Percentiles rank a stretch among this genome's conserved stretches.
Conservation (phyloP, 2,888 invertebrate species). For the Eupithecia subumbrata region DNA sequence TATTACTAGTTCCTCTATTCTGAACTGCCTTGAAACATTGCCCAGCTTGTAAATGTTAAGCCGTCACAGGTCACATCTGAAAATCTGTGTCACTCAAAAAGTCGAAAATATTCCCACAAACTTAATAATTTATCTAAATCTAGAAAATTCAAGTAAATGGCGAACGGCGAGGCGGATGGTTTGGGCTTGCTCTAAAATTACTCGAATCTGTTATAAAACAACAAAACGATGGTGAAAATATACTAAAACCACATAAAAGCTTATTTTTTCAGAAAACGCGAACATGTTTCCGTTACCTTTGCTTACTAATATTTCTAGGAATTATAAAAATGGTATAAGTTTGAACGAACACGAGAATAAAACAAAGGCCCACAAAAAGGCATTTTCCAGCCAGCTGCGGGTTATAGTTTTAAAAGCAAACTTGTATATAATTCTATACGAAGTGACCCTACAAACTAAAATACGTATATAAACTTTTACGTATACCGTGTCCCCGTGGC, state of each 20-base stretch:
- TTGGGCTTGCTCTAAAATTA: background rate
- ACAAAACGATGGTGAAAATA: background rate
- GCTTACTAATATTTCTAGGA: background rate
- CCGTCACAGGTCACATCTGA: background rate
- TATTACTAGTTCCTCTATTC: background rate
- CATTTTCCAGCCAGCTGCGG: too few relatives aligned
- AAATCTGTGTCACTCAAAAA: background rate
- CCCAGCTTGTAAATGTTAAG: background rate
- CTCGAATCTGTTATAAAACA: background rate
- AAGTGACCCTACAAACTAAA: slow-evolving; percentile 3
- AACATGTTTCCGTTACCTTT: background rate
- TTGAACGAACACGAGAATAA: background rate
- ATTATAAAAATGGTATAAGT: background rate
- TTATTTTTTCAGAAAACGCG: background rate
- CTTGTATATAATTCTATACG: background rate
- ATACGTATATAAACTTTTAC: slow-evolving; percentile 6
- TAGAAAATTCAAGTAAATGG: background rate
- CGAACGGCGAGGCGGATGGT: background rate
- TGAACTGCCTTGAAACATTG: background rate
- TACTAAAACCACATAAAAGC: too few relatives aligned
- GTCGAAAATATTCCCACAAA: background rate
- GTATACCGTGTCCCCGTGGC: slow-evolving; percentile 28
- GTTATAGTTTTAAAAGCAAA: background rate
- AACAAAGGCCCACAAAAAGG: background rate
- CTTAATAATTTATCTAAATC: background rate